Percentiles rank a stretch among this genome's conserved stretches.
phyloP scores from a whole-genome alignment of 2,113 vertebrate species.

The Argyrosomus japonicus region DNA sequence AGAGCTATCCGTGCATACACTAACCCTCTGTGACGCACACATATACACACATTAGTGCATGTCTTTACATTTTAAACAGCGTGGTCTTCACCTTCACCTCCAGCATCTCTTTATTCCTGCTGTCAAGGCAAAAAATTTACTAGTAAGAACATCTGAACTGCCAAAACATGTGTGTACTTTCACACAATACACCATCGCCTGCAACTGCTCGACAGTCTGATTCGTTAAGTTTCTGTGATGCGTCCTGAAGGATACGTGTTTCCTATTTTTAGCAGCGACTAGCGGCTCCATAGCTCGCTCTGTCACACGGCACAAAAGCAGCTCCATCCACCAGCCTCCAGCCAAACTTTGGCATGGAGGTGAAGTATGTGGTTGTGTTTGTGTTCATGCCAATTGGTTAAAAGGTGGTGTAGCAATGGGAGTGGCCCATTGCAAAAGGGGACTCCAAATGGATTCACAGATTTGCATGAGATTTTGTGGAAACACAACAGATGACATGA shows the following conservation, averaged over 20 bases:
- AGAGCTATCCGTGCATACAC: slow-evolving; percentile 8
- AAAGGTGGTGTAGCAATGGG: too few relatives aligned
- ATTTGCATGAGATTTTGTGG: too few relatives aligned
- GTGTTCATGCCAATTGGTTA: too few relatives aligned
- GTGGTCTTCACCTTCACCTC: neutral
- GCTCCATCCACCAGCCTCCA: too few relatives aligned
- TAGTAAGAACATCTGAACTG: neutral
- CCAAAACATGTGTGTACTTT: too few relatives aligned
- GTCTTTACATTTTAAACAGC: neutral
- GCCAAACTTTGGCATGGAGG: too few relatives aligned
- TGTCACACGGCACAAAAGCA: too few relatives aligned
- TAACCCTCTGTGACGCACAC: slow-evolving; percentile 9
- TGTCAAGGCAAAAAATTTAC: neutral
- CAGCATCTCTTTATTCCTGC: neutral
- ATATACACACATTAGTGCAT: slow-evolving; percentile 4
- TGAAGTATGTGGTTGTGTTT: too few relatives aligned
- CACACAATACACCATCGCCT: neutral
- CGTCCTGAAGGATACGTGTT: neutral
- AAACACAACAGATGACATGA: too few relatives aligned
- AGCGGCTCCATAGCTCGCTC: too few relatives aligned
- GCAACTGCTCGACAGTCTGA: neutral
- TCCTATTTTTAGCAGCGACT: neutral
- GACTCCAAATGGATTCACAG: too few relatives aligned
- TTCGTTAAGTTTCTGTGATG: neutral
- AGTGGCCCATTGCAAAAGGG: too few relatives aligned